Base-by-base conservation (phyloP, 2,888 invertebrate genomes). In the Athrips mouffetella region DNA sequence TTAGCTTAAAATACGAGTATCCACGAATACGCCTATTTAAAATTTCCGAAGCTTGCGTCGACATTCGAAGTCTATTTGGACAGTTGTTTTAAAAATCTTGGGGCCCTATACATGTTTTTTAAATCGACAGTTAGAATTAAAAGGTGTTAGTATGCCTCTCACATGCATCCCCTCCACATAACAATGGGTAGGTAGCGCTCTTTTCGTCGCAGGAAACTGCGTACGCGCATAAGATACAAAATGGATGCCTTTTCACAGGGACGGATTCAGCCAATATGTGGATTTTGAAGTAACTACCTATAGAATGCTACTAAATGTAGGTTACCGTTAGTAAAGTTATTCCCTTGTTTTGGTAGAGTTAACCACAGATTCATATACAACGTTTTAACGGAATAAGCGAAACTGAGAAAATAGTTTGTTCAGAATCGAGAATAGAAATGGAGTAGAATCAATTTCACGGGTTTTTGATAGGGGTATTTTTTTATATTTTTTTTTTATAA, bases 101-200 rank as follows among this genome's bases (percentile, higher is more conserved):
- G 62, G 64, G 67, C 60, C 62, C 63, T 48, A 60, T 58, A 58
- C 61, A 56, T 70, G 73, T 80, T 78, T 53, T 78, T 71, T 65
- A 57, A 70, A 75, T 78, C 71, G 73, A 74, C 73, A 72, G 69
- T 74, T 71, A 33, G 67, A 69, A 67, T 63, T 62, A 63, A 57
- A 53, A 53, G 49, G 49, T 18, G 72, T 82, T 67, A 55, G 65
- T 77, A 87, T 86, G 75, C 86, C 50, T 52, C 54, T 67, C 87
- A 81, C 85, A 79, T 53, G 60, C 77, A 80, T 81, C 83, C 84
- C 85, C 80, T 78, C 82, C 62, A 67, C 59, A 63, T 67, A 78
- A 87, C 86, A 87, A 87, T 87, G 66, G 86, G 73, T 70, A 72
- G 81, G 80, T 79, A 80, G 80, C 79, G 73, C 80, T 78, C 76